Evolutionary conservation across 2,888 invertebrate species (phyloP).

Genomic region (Linnaemya tessellans): DNA sequence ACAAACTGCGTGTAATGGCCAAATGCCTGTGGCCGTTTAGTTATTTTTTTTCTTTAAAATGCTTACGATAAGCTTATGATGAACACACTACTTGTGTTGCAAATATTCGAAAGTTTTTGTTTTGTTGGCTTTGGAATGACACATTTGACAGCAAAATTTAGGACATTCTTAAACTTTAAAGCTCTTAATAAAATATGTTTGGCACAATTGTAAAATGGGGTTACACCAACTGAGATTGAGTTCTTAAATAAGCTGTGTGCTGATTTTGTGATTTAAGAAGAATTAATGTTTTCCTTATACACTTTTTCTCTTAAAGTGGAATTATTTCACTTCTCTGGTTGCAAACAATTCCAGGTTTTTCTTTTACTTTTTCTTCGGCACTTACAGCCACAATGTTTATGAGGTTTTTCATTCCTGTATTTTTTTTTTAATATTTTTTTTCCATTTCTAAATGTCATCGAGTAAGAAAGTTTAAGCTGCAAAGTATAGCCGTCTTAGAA

Average conservation of each 20-base stretch:
- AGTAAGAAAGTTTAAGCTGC: slow-evolving; percentile 11
- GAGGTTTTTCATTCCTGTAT: slow-evolving; percentile 11
- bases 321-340: slow-evolving; percentile 60
- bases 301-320: slow-evolving; percentile 6
- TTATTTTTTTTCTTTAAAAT: slow-evolving; percentile 23
- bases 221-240: slow-evolving; percentile 69
- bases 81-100: slow-evolving; percentile 43
- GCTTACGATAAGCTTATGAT: no score
- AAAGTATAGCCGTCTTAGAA: not conserved
- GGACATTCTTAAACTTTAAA: slow-evolving; percentile 66
- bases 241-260: slow-evolving; percentile 21
- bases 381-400: slow-evolving; percentile 30
- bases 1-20: slow-evolving; percentile 20
- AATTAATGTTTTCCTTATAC: slow-evolving; percentile 54
- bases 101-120: slow-evolving; percentile 17
- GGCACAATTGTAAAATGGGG: slow-evolving; percentile 81
- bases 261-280: slow-evolving; percentile 39
- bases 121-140: slow-evolving; percentile 54
- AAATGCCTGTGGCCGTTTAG: not conserved
- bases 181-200: slow-evolving; percentile 70
- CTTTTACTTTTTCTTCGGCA: slow-evolving; percentile 51
- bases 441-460: not conserved
- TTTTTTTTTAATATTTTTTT: slow-evolving; percentile 20
- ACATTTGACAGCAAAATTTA: slow-evolving; percentile 73
- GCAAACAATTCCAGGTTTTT: slow-evolving; percentile 51